Conservation (phyloP, 2,113 vertebrate genomes). For the Anhinga anhinga region DNA sequence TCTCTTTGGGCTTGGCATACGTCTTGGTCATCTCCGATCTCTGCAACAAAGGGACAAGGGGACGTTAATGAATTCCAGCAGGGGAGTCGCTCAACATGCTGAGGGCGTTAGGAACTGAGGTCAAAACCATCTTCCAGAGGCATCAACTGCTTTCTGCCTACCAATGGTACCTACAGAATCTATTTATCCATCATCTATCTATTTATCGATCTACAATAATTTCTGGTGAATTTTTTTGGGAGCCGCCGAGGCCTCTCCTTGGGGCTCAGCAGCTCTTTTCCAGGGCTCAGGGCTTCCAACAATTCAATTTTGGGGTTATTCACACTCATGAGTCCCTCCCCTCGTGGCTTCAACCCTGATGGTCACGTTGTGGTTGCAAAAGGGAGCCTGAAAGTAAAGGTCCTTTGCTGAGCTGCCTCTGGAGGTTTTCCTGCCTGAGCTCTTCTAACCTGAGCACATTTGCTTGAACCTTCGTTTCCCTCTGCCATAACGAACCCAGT, state of each 20-base stretch:
- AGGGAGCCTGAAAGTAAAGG: background rate
- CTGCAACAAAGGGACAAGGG: slow-evolving; percentile 58
- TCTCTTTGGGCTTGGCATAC: slow-evolving; percentile 75
- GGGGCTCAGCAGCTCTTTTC: background rate
- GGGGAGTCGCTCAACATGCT: rapidly evolving
- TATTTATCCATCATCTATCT: background rate
- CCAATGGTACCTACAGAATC: background rate
- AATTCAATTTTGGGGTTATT: background rate
- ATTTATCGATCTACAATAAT: rapidly evolving
- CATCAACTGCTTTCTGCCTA: background rate
- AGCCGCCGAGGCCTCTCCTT: background rate
- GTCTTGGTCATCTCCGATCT: slow-evolving; percentile 83
- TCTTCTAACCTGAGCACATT: slow-evolving; percentile 45
- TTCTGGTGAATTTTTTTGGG: rapidly evolving
- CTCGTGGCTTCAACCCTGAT: rapidly evolving
- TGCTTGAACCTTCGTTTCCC: background rate
- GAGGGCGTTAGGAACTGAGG: background rate
- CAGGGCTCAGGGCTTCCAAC: background rate
- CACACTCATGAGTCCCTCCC: rapidly evolving
- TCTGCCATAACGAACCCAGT: slow-evolving; percentile 3
- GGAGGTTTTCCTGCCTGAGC: background rate
- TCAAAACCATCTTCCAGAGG: background rate
- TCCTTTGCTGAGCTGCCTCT: background rate
- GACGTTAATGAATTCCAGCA: rapidly evolving
- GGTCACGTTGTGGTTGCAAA: rapidly evolving